phyloP scores from a whole-genome alignment of 2,888 invertebrate species.

The Stictocephala bisonia region DNA sequence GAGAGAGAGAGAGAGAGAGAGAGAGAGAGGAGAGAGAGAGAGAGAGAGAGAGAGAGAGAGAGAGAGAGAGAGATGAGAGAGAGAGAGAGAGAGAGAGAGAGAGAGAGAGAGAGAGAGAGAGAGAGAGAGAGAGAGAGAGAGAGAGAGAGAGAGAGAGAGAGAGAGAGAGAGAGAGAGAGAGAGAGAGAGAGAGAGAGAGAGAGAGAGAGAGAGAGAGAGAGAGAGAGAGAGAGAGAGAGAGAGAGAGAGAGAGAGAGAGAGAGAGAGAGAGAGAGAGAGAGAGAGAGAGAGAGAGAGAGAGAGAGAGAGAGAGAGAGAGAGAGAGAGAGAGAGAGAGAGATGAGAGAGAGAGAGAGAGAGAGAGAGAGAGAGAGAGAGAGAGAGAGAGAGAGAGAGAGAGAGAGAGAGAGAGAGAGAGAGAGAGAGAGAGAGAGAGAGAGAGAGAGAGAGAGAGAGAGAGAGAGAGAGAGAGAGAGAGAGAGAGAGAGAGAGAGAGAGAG shows the following conservation, averaged over 20 bases:
- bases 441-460: slow-evolving; percentile 31
- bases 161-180: slow-evolving; percentile 17
- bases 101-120: neutral
- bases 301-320: neutral
- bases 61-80: too few relatives aligned
- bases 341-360: too few relatives aligned
- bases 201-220: neutral
- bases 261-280: too few relatives aligned
- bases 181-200: neutral
- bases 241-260: too few relatives aligned
- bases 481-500: slow-evolving; percentile 24
- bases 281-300: too few relatives aligned
- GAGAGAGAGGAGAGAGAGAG: neutral
- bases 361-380: slow-evolving; percentile 5
- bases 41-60: neutral
- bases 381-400: slow-evolving; percentile 33
- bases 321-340: too few relatives aligned
- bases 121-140: slow-evolving; percentile 23
- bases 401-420: too few relatives aligned
- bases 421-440: slow-evolving; percentile 26
- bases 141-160: slow-evolving; percentile 35
- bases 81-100: neutral
- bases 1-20: neutral
- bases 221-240: neutral
- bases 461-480: neutral